Evolutionary conservation across 2,113 vertebrate genomes (phyloP).

Genomic region (Callipepla californica): DNA sequence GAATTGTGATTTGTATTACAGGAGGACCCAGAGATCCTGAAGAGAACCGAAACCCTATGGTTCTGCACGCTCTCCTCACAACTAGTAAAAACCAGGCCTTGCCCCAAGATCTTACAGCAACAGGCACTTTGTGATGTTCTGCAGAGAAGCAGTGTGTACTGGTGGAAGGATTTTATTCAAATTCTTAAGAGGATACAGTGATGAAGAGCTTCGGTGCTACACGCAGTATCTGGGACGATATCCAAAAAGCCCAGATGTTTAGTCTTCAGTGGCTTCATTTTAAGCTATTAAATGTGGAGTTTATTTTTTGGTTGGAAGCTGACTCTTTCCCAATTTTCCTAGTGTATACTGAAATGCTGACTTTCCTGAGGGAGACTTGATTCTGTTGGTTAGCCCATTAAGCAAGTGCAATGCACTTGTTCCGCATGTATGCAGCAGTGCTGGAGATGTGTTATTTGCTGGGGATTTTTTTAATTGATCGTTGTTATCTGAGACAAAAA

Average conservation of each 20-base stretch:
- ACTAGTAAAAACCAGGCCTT: not conserved
- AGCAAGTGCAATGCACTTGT: conserved; percentile 18
- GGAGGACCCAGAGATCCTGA: not conserved
- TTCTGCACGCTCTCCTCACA: not conserved
- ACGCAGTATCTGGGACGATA: conserved; percentile 15
- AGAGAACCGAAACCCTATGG: not conserved
- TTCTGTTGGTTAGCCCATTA: not conserved
- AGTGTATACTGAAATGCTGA: not conserved
- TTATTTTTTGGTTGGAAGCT: conserved; percentile 50
- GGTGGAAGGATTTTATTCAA: not conserved
- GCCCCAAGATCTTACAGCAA: not conserved
- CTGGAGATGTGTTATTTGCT: not conserved
- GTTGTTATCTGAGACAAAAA: not conserved
- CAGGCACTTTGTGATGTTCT: not conserved
- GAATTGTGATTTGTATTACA: not conserved
- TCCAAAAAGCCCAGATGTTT: conserved; percentile 52
- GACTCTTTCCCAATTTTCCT: conserved; percentile 24
- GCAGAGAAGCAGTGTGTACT: not conserved
- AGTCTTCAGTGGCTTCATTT: conserved; percentile 38
- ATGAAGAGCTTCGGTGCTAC: not conserved
- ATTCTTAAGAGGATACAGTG: not conserved
- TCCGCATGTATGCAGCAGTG: not conserved
- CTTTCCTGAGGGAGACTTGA: conserved; percentile 5
- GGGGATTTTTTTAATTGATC: not conserved
- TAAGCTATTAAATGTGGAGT: conserved; percentile 35